Evolutionary conservation across 2,797 vertebrate species (phyloP).

Genomic region (Melanogrammus aeglefinus): DNA sequence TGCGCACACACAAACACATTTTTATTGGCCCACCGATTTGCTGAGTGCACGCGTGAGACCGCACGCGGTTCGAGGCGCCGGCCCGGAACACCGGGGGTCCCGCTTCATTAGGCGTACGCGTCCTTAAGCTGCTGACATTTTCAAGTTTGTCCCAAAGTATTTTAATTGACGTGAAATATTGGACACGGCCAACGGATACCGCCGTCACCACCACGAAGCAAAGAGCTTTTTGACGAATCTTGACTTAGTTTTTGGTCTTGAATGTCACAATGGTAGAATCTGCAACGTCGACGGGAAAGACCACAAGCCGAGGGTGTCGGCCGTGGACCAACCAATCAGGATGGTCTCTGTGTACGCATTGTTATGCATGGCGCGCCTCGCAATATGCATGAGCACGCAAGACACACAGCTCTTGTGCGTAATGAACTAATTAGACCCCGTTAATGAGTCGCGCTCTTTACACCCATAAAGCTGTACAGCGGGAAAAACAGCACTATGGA

Average conservation of each 20-base stretch:
- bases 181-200: slow-evolving; percentile 37
- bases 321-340: background rate
- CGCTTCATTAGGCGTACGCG: slow-evolving; percentile 74
- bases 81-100: slow-evolving; percentile 60
- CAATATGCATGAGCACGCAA: background rate
- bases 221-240: slow-evolving; percentile 37
- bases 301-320: no score
- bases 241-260: slow-evolving; percentile 15
- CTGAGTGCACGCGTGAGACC: slow-evolving; percentile 53
- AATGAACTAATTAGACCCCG: background rate
- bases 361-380: background rate
- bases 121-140: slow-evolving; percentile 75
- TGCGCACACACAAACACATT: slow-evolving; percentile 5
- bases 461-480: background rate
- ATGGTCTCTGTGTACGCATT: background rate
- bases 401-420: background rate
- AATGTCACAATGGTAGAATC: background rate
- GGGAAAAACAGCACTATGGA: background rate
- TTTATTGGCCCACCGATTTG: slow-evolving; percentile 63
- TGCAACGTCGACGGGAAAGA: background rate
- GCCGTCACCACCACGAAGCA: background rate
- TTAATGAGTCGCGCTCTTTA: background rate
- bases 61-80: slow-evolving; percentile 53
- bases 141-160: slow-evolving; percentile 63
- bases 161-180: slow-evolving; percentile 73